Base-by-base conservation (phyloP, 2,113 vertebrate species). In the Regulus satrapa region DNA sequence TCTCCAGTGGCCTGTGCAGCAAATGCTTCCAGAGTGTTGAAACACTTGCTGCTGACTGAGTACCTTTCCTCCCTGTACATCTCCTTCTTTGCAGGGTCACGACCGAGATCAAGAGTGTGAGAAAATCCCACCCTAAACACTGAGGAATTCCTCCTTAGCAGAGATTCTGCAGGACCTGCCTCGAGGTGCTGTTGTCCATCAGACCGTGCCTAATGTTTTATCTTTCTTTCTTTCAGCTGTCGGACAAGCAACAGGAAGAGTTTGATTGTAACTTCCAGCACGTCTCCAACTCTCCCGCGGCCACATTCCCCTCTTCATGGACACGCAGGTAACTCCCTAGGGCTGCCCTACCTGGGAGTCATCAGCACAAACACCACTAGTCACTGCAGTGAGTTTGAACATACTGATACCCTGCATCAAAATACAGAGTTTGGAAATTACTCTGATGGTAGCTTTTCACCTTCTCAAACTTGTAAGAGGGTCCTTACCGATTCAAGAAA, bases 181-280 rank as follows among this genome's bases (percentile, higher is more conserved):
- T 80, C 5, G 12, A 79, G 40, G 54, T 78, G 83, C 46, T 51
- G 34, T 16, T 69, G 43, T 28, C 63, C 25, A 40, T 75, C 63
- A 91, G 80, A 15, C 61, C 3, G 0, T 59, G 40, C 56, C 68
- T 92, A 34, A 91, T n/a, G 2, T 0, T 83, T 87, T 76, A 0
- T 69, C 34, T 94, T 45, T 90, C 84, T 96, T 80, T 83, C 34
- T 97, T 98, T 74, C 98, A 99, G 99, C 97, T 99, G 99, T 97
- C 98, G 99, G 81, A 99, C 99, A 12, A 99, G 99, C 98, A 99
- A 99, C 98, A 98, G 99, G 82, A 99, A 99, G 98, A 99, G 99
- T 91, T 98, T 99, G 97, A 99, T 99, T 18, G 99, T 99, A 97
- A 99, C 99, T 26, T 99, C 99, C 92, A 99, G 98, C 97, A 99